These are phyloP conservation scores for Ophion costatus DNA, from an alignment of 2,888 invertebrate species.

Conservation along the genomic window DNA sequence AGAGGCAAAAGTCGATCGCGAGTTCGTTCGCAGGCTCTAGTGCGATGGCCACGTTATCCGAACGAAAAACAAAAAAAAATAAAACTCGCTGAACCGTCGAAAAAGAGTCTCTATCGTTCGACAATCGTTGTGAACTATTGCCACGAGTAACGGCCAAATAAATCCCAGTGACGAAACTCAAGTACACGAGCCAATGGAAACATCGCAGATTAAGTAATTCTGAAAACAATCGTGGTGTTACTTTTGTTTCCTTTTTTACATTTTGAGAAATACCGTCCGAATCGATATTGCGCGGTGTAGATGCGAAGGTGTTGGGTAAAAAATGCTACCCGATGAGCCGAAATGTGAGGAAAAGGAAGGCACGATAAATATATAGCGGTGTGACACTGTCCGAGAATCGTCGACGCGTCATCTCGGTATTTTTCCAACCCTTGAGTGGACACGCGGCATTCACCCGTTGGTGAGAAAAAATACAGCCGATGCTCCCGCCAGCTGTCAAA, in stretches of 20 bases:
- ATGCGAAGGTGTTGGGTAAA: constrained; percentile 63
- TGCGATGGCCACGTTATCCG: not conserved
- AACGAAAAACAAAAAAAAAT: not conserved
- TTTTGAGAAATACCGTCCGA: constrained; percentile 4
- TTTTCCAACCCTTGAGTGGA: not conserved
- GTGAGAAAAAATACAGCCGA: not conserved
- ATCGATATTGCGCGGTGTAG: constrained; percentile 58
- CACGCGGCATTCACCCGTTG: not conserved
- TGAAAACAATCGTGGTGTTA: not conserved
- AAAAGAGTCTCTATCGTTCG: too few relatives aligned
- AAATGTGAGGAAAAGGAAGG: not conserved
- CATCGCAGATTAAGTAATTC: not conserved
- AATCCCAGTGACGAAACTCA: too few relatives aligned
- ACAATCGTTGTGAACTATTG: too few relatives aligned
- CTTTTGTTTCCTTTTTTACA: not conserved
- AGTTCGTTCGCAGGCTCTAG: constrained; percentile 19
- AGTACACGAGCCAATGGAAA: not conserved
- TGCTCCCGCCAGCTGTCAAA: constrained; percentile 5
- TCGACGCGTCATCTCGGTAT: not conserved
- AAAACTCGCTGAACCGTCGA: too few relatives aligned
- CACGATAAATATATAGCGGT: not conserved
- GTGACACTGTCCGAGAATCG: too few relatives aligned
- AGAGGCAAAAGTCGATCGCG: constrained; percentile 47
- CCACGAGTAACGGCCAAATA: too few relatives aligned
- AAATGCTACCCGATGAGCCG: not conserved